Percentiles rank a stretch among this genome's conserved stretches.
phyloP scores from a whole-genome alignment of 2,888 invertebrate species.

The Tenthredo livida region DNA sequence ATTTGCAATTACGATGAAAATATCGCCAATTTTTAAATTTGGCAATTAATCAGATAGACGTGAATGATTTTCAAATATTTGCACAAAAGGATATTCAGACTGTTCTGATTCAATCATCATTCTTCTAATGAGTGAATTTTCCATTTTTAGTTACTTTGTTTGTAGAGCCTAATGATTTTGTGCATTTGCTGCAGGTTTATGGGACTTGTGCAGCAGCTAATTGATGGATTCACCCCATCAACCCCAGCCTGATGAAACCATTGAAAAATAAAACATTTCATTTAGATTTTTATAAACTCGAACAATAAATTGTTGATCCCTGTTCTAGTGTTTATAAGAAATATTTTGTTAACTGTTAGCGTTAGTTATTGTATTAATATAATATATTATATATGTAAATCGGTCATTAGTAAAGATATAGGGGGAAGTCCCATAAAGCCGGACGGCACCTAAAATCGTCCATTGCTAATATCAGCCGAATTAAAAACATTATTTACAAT shows the following conservation, averaged over 20 bases:
- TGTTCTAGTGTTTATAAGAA: background rate
- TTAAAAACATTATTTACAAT: no score
- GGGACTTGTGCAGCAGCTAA: conserved; percentile 35
- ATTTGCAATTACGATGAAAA: background rate
- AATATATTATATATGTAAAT: background rate
- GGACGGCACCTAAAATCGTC: no score
- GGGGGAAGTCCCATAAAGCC: no score
- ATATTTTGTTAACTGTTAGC: conserved; percentile 23
- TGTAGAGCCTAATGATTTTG: background rate
- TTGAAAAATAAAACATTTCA: conserved; percentile 7
- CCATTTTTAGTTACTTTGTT: background rate
- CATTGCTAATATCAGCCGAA: no score
- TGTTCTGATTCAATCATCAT: background rate
- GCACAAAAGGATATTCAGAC: background rate
- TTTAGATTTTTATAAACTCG: background rate
- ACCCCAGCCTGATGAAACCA: background rate
- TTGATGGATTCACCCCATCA: background rate
- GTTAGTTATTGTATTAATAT: conserved; percentile 3
- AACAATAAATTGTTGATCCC: background rate
- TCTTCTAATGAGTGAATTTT: background rate
- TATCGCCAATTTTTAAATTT: background rate
- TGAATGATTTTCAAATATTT: background rate
- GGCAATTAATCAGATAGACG: background rate
- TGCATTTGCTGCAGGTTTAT: background rate
- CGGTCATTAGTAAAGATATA: conserved; percentile 3